Conservation (phyloP, 2,797 vertebrate genomes). For the Gouania willdenowi region DNA sequence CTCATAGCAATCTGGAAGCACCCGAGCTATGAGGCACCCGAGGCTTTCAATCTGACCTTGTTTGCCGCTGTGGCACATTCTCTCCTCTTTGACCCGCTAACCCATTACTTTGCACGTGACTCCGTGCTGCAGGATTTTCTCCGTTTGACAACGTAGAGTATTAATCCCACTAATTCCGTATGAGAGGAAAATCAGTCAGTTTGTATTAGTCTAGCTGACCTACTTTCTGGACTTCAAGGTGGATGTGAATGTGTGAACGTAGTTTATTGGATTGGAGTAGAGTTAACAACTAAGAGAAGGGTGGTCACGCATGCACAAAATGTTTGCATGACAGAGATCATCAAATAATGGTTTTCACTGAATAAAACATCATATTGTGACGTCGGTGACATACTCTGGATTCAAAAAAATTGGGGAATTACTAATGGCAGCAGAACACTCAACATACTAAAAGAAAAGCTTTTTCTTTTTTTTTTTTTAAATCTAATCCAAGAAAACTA, state of each 20-base stretch:
- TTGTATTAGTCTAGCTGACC: slow-evolving; percentile 50
- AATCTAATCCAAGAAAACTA: no score
- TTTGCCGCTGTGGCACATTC: slow-evolving; percentile 21
- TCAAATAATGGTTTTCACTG: no score
- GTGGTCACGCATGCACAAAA: no score
- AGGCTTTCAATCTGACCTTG: slow-evolving; percentile 39
- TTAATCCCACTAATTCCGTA: slow-evolving; percentile 66
- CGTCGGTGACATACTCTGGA: no score
- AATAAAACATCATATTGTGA: no score
- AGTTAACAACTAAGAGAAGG: background rate
- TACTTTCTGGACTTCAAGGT: slow-evolving; percentile 38
- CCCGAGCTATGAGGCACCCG: slow-evolving; percentile 64
- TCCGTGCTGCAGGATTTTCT: slow-evolving; percentile 44
- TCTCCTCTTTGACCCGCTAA: slow-evolving; percentile 23
- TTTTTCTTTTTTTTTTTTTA: no score
- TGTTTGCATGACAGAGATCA: no score
- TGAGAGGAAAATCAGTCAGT: slow-evolving; percentile 47
- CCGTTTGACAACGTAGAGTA: slow-evolving; percentile 26
- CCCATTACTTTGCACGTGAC: slow-evolving; percentile 32
- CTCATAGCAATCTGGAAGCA: slow-evolving; percentile 50
- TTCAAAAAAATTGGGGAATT: no score
- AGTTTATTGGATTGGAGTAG: slow-evolving; percentile 36
- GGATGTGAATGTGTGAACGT: slow-evolving; percentile 17
- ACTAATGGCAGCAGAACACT: no score
- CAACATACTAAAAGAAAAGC: no score